phyloP scores from a whole-genome alignment of 2,797 vertebrate species.

The Peromyscus attwateri region DNA sequence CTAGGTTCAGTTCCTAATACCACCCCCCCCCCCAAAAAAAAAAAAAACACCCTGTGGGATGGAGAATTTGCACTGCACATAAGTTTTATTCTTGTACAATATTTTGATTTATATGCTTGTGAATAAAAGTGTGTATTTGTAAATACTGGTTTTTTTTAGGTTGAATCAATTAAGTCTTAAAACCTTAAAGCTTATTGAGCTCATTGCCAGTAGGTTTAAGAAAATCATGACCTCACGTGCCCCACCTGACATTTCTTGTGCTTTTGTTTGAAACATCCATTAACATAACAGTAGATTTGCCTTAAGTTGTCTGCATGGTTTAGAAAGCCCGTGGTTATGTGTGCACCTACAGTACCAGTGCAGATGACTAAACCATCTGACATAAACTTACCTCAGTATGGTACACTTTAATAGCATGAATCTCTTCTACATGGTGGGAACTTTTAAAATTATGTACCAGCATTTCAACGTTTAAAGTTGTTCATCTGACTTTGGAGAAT shows the following conservation, averaged over 20 bases:
- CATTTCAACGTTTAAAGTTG: conserved; percentile 49
- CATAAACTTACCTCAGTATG: background rate
- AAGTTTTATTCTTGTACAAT: conserved; percentile 86
- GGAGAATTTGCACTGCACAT: conserved; percentile 87
- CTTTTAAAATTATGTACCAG: conserved; percentile 59
- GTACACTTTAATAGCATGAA: conserved; percentile 62
- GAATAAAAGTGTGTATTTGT: conserved; percentile 84
- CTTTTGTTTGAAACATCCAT: conserved; percentile 52
- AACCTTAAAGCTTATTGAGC: conserved; percentile 73
- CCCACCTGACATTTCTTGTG: conserved; percentile 68
- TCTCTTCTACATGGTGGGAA: conserved; percentile 39
- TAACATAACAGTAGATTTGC: conserved; percentile 40
- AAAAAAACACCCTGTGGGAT: conserved; percentile 83
- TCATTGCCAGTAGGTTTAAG: conserved; percentile 72
- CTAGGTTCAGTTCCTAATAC: background rate
- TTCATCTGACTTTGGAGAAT: conserved; percentile 66
- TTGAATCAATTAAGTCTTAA: conserved; percentile 81
- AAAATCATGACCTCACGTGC: conserved; percentile 73
- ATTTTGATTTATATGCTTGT: conserved; percentile 84
- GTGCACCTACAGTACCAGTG: conserved; percentile 40
- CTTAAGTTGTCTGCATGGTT: conserved; percentile 59
- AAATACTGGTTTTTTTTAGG: conserved; percentile 77
- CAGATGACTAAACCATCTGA: conserved; percentile 49
- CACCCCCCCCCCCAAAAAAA: background rate
- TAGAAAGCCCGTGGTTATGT: conserved; percentile 52